A percentile compares a stretch with the other conserved stretches of the same genome.
These are phyloP conservation scores for Shargacucullia verbasci DNA, from an alignment of 2,888 invertebrate species.

Conservation along the genomic window DNA sequence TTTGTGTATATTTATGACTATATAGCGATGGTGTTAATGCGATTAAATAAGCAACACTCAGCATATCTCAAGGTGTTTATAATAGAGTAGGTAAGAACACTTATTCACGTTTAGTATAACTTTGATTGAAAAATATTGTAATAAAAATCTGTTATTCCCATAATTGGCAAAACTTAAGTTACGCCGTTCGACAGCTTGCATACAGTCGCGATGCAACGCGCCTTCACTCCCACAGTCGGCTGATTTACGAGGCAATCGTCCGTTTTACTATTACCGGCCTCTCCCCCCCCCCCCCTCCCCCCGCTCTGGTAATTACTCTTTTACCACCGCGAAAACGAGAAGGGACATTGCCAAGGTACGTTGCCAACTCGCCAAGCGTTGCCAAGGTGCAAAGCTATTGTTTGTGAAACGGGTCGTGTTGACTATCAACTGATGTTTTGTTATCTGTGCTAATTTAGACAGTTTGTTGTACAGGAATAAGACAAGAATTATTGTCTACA, in stretches of 20 bases:
- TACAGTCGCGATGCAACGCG: constrained; percentile 5
- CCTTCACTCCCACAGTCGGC: constrained; percentile 26
- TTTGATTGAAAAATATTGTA: too few relatives aligned
- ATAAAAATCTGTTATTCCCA: background rate
- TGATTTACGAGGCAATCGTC: constrained; percentile 52
- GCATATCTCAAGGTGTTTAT: too few relatives aligned
- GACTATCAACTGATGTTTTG: constrained; percentile 13
- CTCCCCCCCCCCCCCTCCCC: background rate
- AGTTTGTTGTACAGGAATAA: background rate
- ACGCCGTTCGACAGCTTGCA: background rate
- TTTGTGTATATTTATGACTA: too few relatives aligned
- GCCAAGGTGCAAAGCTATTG: constrained; percentile 20
- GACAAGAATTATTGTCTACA: background rate
- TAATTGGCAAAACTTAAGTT: background rate
- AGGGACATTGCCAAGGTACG: constrained; percentile 6
- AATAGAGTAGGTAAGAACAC: too few relatives aligned
- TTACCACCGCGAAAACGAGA: constrained; percentile 35
- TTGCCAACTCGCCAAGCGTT: constrained; percentile 5
- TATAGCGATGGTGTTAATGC: too few relatives aligned
- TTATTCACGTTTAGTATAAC: too few relatives aligned
- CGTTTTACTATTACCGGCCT: constrained; percentile 31
- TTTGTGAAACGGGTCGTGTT: constrained; percentile 30
- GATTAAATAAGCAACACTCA: too few relatives aligned
- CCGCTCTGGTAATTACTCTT: constrained; percentile 38
- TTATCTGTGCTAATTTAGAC: constrained; percentile 17